Base-by-base conservation (phyloP, 2,888 invertebrate species). In the Sisyra nigra region DNA sequence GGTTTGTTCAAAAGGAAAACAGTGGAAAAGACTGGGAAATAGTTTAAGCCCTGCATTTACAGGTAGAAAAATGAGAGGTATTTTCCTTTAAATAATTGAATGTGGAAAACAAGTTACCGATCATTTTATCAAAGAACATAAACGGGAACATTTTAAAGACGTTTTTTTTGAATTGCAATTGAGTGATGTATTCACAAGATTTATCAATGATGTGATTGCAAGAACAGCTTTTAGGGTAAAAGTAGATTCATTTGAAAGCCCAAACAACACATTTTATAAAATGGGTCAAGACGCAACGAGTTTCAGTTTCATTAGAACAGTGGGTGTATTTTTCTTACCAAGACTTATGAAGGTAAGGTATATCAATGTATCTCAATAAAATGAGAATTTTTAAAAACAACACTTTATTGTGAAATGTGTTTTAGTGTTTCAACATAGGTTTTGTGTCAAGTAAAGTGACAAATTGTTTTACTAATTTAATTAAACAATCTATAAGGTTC, bases 241-340 rank as follows among this genome's bases (percentile, higher is more conserved):
- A 24, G 24, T 24, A 7, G 7, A 24, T 24, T 24, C 24, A 2
- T 31, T 48, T 9, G 38, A 39, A 29, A 13, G 48, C 14, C 46
- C 45, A 14, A 41, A 45, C 6, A 50, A 50, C 36, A 45, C 45
- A 11, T 48, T 50, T 33, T 50, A 44, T 40, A 15, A 24, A 29
- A 40, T 11, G 2, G 40, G 30, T n/a, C 30, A 30, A n/a, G 13
- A 40, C 6, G 11, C 14, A 30, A 11, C 29, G 4, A 30, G 29
- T 24, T 40, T 19, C 13, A 13, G 14, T 29, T 11, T 30, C 1
- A 10, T 11, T 24, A 14, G 29, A 11, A n/a, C 24, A 19, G 3
- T 38, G 10, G 3, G 18, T 19, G 30, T 24, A 11, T 11, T 9
- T 37, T 4, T 17, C 13, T 24, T 40, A 2, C 40, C 40, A 18